Evolutionary conservation across 2,797 vertebrate species (phyloP).

Genomic region (Molossus molossus): DNA sequence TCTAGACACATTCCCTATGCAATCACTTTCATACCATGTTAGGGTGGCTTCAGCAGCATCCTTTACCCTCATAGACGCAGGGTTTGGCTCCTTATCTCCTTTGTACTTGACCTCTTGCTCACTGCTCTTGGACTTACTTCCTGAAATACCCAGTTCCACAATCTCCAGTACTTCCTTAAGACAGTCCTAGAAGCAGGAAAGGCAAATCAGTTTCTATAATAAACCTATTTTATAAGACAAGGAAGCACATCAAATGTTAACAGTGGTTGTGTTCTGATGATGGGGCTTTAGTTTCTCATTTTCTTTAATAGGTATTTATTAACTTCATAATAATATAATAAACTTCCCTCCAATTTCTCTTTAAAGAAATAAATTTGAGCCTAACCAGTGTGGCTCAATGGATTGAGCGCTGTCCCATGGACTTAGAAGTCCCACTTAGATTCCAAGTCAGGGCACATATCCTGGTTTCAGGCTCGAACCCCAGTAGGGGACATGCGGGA

Average conservation of each 20-base stretch:
- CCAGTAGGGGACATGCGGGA: too few species aligned
- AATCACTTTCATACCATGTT: constrained; percentile 92
- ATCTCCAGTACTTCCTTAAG: constrained; percentile 96
- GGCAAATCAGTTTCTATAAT: constrained; percentile 62
- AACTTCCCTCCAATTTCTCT: constrained; percentile 53
- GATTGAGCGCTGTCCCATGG: too few species aligned
- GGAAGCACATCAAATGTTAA: constrained; percentile 51
- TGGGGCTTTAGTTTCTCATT: constrained; percentile 48
- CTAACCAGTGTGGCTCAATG: too few species aligned
- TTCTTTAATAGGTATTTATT: constrained; percentile 36
- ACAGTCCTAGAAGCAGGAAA: constrained; percentile 92
- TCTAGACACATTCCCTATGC: neutral
- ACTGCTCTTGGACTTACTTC: constrained; percentile 94
- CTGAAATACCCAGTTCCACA: constrained; percentile 97
- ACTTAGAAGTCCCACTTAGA: too few species aligned
- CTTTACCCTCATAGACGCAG: constrained; percentile 96
- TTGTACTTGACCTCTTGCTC: constrained; percentile 95
- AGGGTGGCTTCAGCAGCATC: constrained; percentile 97
- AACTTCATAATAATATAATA: constrained; percentile 54
- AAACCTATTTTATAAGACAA: constrained; percentile 19
- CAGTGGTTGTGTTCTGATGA: neutral
- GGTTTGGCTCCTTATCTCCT: constrained; percentile 96
- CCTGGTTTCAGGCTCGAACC: too few species aligned
- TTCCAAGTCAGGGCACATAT: too few species aligned
- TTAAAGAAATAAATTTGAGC: constrained; percentile 68